Evolutionary conservation across 2,888 invertebrate species (phyloP), one percentile per base, ranked within the genome.

Genomic region (Neoaliturus tenellus): DNA sequence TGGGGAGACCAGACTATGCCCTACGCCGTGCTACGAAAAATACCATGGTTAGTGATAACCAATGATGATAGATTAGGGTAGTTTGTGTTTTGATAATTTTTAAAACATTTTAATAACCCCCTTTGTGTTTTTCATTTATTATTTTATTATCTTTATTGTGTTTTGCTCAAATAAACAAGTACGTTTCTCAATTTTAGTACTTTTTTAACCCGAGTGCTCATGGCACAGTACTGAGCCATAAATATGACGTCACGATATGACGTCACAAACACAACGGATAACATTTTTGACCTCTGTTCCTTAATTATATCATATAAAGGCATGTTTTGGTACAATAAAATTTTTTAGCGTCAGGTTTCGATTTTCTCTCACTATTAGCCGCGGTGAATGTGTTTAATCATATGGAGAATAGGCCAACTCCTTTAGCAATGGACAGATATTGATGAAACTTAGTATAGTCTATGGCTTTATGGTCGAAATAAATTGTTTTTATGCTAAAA

Each of bases 1-100:
- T n/a, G 33, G 67, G n/a, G n/a, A 67, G 25, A 31, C 31, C 3
- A 33, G 8, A 17, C 31, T 67, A 31, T 67, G 67, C n/a, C 31
- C 67, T n/a, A 35, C n/a, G n/a, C 31, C 67, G 1, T 67, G 67
- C 17, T 67, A 67, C n/a, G 67, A 67, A 35, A 67, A 67, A 14
- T 67, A 6, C 35, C 67, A 67, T 33, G 33, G 2, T 4, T 67
- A 67, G 55, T 25, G 55, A 6, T 14, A 67, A 31, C 28, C 67
- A 33, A 14, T 67, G 31, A 67, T 20, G 17, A 31, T 14, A 25
- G 31, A 0, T 67, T 25, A 33, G 67, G 31, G 31, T 67, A 17
- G 12, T 12, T 67, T 4, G 8, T 62, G 25, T 14, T 67, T 12
- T 31, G 17, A 5, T 31, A 14, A 67, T 1, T 62, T 4, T 67